phyloP scores from a whole-genome alignment of 2,888 invertebrate species.

The Tineola bisselliella region DNA sequence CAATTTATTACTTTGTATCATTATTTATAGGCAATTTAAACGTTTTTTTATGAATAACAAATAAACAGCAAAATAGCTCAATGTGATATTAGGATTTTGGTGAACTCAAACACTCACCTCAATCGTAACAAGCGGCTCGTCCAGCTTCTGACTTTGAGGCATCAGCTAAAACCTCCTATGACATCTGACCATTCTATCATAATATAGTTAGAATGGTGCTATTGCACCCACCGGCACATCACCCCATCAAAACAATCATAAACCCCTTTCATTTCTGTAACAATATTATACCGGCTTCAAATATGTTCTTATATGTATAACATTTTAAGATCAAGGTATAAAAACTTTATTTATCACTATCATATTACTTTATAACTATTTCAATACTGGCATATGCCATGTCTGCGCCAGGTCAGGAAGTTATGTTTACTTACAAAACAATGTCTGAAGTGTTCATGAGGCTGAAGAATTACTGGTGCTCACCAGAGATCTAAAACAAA shows the following conservation, averaged over 20 bases:
- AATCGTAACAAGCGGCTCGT: constrained; percentile 67
- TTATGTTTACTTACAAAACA: neutral
- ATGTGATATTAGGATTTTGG: neutral
- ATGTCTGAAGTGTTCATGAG: neutral
- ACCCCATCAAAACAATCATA: constrained; percentile 43
- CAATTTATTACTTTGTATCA: constrained; percentile 5
- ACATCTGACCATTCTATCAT: constrained; percentile 63
- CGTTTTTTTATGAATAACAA: too few species aligned
- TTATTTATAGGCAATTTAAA: too few species aligned
- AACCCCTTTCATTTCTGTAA: constrained; percentile 27
- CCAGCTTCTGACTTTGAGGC: constrained; percentile 67
- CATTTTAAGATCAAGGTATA: too few species aligned
- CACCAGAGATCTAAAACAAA: too few species aligned
- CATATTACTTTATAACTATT: too few species aligned
- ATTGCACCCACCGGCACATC: constrained; percentile 49
- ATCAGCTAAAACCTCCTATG: constrained; percentile 64
- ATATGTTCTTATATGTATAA: too few species aligned
- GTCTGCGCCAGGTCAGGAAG: neutral
- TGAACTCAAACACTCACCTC: constrained; percentile 45
- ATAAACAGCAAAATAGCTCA: too few species aligned
- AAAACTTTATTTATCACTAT: too few species aligned
- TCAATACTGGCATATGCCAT: too few species aligned
- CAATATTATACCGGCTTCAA: neutral
- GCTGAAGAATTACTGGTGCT: neutral
- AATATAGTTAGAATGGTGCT: constrained; percentile 53